Evolutionary conservation across 1,140 invertebrate genomes (phyloP).

Genomic region (Drosophila guanche): DNA sequence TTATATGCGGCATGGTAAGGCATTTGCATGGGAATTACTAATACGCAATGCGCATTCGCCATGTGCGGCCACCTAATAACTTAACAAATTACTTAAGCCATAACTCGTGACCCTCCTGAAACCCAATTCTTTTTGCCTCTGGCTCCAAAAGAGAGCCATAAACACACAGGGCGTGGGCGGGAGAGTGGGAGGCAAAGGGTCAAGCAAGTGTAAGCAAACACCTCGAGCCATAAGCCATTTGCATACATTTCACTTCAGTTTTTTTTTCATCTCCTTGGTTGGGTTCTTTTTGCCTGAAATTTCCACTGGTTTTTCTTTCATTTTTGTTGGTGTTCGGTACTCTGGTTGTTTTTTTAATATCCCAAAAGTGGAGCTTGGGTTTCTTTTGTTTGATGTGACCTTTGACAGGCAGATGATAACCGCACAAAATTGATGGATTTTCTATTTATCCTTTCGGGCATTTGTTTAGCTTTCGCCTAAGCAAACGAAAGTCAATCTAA

Average conservation of each 20-base stretch:
- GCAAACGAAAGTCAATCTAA: constrained; percentile 37
- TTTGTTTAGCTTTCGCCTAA: constrained; percentile 23
- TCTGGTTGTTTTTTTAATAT: neutral
- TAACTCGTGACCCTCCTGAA: constrained; percentile 36
- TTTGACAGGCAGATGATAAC: constrained; percentile 50
- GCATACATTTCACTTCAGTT: constrained; percentile 60
- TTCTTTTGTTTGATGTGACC: constrained; percentile 50
- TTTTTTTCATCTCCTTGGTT: constrained; percentile 42
- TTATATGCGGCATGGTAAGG: constrained; percentile 5
- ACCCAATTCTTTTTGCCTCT: constrained; percentile 18
- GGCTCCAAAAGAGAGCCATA: constrained; percentile 51
- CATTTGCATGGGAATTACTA: constrained; percentile 61
- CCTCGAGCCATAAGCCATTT: constrained; percentile 64
- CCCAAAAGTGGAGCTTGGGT: constrained; percentile 46
- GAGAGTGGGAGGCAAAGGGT: neutral
- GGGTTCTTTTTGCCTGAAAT: constrained; percentile 31
- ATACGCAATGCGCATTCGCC: constrained; percentile 54
- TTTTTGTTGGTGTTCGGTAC: constrained; percentile 14
- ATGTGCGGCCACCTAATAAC: constrained; percentile 55
- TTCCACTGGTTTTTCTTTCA: neutral
- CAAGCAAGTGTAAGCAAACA: constrained; percentile 70
- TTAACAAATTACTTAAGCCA: constrained; percentile 67
- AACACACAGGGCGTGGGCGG: constrained; percentile 24
- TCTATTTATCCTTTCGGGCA: constrained; percentile 20
- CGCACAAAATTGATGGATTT: constrained; percentile 50